Base-by-base conservation (phyloP, 35 echinoderm and acorn worm species). In the Diadema setosum region DNA sequence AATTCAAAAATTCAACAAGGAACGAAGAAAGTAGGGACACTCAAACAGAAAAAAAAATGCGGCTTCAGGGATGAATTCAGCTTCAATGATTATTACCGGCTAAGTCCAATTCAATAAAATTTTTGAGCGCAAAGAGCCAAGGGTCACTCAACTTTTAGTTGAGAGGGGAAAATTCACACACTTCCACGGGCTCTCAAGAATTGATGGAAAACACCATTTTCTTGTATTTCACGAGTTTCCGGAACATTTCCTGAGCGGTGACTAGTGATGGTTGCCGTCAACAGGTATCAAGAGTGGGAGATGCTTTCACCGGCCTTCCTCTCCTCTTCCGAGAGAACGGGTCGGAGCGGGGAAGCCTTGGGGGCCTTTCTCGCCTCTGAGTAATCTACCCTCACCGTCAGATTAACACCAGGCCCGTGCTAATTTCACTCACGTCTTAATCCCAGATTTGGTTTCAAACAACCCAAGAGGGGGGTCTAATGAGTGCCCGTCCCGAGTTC, bases 381-480 rank as follows among this genome's bases (percentile, higher is more conserved):
- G 33, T 42, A 6, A 21, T 52, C n/a, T 44, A 78, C 73, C 40
- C 73, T 67, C 37, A 36, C 73, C 37, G 26, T 32, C 9, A 78
- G 73, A 78, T 78, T 78, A 78, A 44, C 73, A 42, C 73, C 73
- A 78, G 73, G 44, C 73, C 73, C 73, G 25, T 78, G 35, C 73
- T 78, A 78, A 78, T 78, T 78, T 78, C 73, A 78, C 73, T 44
- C 73, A 39, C 33, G 73, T 78, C 73, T 78, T 78, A 78, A 78
- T 78, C 73, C 73, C 73, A 78, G 73, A 36, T 78, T 78, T 78
- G 73, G 73, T 78, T 78, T 78, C 73, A 78, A 78, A 36, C 73
- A 41, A 36, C 73, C n/a, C 73, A 78, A 41, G 73, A 78, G 73
- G 73, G 73, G 73, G 73, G 73, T 67, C 73, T 78, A 78, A 78